Conservation (phyloP, 2,797 vertebrate genomes). For the Nyctibius grandis region DNA sequence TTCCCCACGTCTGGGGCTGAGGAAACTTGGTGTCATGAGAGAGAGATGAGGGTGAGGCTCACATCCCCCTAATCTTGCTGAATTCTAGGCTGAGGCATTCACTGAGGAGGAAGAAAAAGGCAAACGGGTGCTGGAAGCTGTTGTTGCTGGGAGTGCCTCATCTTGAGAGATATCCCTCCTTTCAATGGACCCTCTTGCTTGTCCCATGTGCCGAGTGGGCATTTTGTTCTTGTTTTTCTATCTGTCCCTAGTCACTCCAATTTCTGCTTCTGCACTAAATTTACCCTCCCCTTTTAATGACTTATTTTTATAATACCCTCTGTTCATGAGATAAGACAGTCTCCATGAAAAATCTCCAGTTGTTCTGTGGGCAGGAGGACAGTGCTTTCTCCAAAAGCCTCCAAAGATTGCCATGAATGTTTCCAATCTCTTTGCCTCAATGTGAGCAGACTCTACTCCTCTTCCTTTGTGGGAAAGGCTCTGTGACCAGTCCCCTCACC, state of each 20-base stretch:
- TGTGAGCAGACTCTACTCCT: background rate
- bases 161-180: background rate
- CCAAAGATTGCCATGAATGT: background rate
- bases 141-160: background rate
- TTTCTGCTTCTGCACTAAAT: background rate
- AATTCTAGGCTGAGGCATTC: constrained; percentile 19
- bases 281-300: background rate
- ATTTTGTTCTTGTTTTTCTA: background rate
- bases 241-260: background rate
- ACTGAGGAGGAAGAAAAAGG: background rate
- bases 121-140: background rate
- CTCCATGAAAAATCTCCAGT: background rate
- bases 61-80: background rate
- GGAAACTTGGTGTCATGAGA: background rate
- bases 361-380: background rate
- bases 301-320: background rate
- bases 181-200: background rate
- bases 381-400: background rate
- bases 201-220: background rate
- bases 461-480: background rate
- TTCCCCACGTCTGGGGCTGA: background rate
- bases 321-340: background rate
- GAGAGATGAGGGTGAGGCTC: background rate
- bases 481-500: background rate
- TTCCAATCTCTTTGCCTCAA: background rate